Base-by-base conservation (phyloP, 1,140 invertebrate genomes). In the Drosophila suzukii region DNA sequence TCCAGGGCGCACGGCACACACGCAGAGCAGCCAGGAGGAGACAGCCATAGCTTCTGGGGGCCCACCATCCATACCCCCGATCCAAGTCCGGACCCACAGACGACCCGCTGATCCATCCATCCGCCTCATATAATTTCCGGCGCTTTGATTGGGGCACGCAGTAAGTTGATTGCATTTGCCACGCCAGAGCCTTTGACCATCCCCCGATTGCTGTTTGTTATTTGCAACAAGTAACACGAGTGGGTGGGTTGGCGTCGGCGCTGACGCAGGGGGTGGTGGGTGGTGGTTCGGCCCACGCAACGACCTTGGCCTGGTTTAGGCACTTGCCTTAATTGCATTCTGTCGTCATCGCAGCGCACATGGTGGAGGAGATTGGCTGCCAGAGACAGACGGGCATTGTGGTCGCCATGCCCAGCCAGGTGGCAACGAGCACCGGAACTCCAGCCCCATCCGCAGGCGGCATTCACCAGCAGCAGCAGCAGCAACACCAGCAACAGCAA, bases 271-370 rank as follows among this genome's bases (percentile, higher is more conserved):
- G 4, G 4, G 27, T 30, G 30, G 6, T 6, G 30, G 27, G 2
- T 17, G n/a, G n/a, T n/a, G n/a, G 24, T n/a, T 54, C 20, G 13
- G 54, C 8, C 39, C 6, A 32, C 27, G 47, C 27, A 32, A 3
- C 53, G 66, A 79, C 82, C 83, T 88, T 86, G 83, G 82, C 82
- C 79, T 51, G 82, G 75, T 88, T 88, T 61, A 81, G 80, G 12
- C 24, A 54, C 54, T 53, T 41, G 60, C 20, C 56, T 54, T 68
- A 70, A 79, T 70, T 61, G 57, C 51, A 84, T 81, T 81, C 76
- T 17, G 54, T 32, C 47, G 36, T 41, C 51, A 46, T 51, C 36
- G 30, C 57, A 55, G 41, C 36, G 63, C 65, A 62, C 50, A 88
- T 88, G 83, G 76, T 88, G 32, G 84, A 89, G 68, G 84, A 88